Base-by-base conservation (phyloP, 2,797 vertebrate genomes). In the Falco rusticolus region DNA sequence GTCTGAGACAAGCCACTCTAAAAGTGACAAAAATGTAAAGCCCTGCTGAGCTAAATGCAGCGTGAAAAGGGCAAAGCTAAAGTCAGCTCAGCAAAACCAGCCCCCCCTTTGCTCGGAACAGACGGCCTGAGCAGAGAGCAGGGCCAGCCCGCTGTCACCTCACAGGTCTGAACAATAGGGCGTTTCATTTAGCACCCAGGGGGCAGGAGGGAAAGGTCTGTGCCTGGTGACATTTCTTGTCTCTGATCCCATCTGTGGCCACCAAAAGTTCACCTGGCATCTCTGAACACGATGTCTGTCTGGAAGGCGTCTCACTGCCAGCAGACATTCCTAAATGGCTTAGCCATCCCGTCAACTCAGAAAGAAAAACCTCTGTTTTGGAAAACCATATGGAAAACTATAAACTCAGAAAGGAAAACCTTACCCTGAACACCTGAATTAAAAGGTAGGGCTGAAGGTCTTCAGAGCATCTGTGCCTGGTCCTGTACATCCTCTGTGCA, bases 51-150 rank as follows among this genome's bases (percentile, higher is more conserved):
- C 33, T 54, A 77, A 95, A 93, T 13, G 50, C 65, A 48, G 74
- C 2, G 0, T 77, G 93, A 69, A 96, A 93, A 93, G 93, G 91
- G 92, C 91, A 96, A 85, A 75, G 74, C 87, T 76, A 39, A 66
- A 94, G 86, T 70, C 82, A 83, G 81, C 89, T 80, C 48, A 61
- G 79, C 72, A 61, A 59, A 69, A 47, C 66, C 69, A 16, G 69
- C 41, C 71, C 33, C 53, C 13, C 4, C 37, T 28, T 15, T 50
- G 57, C 76, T 65, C 66, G 3, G 68, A 77, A 21, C 1, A 71
- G 14, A 29, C 51, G 16, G 37, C 25, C 65, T 43, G 75, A 48
- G 74, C 60, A 41, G 79, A 71, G 61, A 9, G 9, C 41, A 33
- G 39, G 61, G 29, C 50, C 31, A 12, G 51, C 68, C 84, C 59